Evolutionary conservation across 2,113 vertebrate genomes (phyloP).

Genomic region (Lynx canadensis): DNA sequence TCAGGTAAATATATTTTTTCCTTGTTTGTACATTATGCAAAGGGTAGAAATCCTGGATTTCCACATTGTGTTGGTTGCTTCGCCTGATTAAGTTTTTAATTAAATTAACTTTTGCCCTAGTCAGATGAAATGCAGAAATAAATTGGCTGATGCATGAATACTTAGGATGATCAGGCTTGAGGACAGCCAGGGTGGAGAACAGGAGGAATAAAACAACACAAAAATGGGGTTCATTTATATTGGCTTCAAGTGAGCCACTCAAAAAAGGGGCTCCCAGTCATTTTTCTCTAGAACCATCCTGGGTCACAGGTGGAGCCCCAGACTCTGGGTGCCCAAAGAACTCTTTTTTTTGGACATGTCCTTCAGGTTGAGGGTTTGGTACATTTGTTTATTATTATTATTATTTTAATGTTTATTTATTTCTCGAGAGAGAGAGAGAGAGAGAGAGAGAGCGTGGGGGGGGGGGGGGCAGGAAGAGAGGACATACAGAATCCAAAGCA

Average conservation of each 20-base stretch:
- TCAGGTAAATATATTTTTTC: constrained; percentile 42
- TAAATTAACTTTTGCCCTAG: constrained; percentile 35
- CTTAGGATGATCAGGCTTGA: background rate
- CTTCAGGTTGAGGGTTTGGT: background rate
- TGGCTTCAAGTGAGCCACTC: background rate
- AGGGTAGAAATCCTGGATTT: constrained; percentile 34
- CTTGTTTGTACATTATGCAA: background rate
- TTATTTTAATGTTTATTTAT: too few species aligned
- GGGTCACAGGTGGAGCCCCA: background rate
- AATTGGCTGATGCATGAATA: background rate
- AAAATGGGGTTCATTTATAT: background rate
- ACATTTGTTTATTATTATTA: too few species aligned
- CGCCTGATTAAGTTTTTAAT: constrained; percentile 62
- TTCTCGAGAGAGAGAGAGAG: too few species aligned
- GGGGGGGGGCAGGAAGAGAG: too few species aligned
- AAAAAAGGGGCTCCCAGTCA: accelerated
- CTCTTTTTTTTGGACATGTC: background rate
- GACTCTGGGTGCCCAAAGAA: background rate
- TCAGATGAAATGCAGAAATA: constrained; percentile 32
- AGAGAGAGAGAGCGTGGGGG: too few species aligned
- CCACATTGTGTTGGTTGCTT: constrained; percentile 21
- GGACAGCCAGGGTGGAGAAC: background rate
- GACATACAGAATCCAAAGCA: too few species aligned
- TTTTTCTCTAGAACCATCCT: background rate
- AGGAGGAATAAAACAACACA: background rate